phyloP scores from a whole-genome alignment of 2,113 vertebrate species.

The Anseranas semipalmata region DNA sequence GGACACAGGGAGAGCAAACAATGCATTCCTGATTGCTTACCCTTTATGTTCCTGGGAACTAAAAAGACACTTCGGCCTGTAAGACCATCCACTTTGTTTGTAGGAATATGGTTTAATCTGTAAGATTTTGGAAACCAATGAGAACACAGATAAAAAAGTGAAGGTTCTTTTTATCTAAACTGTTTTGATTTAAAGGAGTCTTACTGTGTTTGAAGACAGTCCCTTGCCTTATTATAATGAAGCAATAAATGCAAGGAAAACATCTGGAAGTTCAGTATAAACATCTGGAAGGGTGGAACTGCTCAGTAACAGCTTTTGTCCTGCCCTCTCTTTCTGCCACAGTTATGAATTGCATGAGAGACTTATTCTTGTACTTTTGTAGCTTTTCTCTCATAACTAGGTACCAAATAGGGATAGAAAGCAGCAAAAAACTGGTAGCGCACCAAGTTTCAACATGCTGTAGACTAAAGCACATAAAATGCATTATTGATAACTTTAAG shows the following conservation, averaged over 20 bases:
- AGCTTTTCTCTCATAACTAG: background rate
- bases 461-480: background rate
- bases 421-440: background rate
- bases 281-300: slow-evolving; percentile 7
- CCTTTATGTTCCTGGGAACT: background rate
- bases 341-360: background rate
- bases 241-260: slow-evolving; percentile 10
- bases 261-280: slow-evolving; percentile 24
- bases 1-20: background rate
- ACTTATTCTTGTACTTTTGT: background rate
- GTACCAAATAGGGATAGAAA: background rate
- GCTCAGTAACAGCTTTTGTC: background rate
- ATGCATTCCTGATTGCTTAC: background rate
- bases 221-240: background rate
- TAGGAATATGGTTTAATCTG: background rate
- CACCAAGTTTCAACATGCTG: background rate
- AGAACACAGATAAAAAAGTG: background rate
- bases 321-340: background rate
- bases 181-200: background rate
- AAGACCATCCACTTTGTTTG: background rate
- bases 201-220: background rate
- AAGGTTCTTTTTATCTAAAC: background rate
- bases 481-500: background rate
- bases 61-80: background rate
- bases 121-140: background rate